Percentiles rank a stretch among this genome's conserved stretches.
Evolutionary conservation across 2,113 vertebrate genomes (phyloP).

Genomic region (Pluvialis apricaria): DNA sequence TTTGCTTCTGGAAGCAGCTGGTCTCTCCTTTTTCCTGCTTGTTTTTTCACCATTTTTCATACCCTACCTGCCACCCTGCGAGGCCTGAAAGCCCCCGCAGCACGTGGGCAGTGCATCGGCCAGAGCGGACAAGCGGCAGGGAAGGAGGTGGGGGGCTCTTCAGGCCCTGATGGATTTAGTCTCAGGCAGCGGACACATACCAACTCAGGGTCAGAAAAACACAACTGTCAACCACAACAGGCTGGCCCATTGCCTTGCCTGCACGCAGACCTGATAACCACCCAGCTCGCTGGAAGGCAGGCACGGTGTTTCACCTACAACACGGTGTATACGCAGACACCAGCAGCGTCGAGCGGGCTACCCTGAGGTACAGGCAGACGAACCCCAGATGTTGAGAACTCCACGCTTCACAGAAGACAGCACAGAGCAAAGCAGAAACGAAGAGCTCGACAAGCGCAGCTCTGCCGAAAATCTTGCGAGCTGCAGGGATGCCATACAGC

Average conservation of each 20-base stretch:
- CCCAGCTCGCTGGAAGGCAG: background rate
- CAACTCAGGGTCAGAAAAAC: background rate
- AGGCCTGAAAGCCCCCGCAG: background rate
- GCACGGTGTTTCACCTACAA: too few species aligned
- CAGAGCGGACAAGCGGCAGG: background rate
- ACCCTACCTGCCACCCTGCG: too few species aligned
- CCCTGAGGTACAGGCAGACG: background rate
- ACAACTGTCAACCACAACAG: background rate
- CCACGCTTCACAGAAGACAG: background rate
- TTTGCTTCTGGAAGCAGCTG: background rate
- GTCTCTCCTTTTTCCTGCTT: background rate
- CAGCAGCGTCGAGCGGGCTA: fast-evolving
- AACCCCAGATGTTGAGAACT: background rate
- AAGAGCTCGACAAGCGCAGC: background rate
- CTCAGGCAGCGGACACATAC: background rate
- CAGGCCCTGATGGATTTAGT: background rate
- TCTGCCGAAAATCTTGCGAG: fast-evolving
- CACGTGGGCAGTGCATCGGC: fast-evolving
- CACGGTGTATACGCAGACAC: background rate
- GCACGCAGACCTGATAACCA: fast-evolving
- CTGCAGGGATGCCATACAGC: fast-evolving
- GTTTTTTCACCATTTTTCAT: background rate
- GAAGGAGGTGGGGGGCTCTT: background rate
- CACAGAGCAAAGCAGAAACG: background rate
- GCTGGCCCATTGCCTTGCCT: background rate